These are phyloP conservation scores for Numenius phaeopus DNA, from an alignment of 2,797 vertebrate genomes.

Conservation along the genomic window DNA sequence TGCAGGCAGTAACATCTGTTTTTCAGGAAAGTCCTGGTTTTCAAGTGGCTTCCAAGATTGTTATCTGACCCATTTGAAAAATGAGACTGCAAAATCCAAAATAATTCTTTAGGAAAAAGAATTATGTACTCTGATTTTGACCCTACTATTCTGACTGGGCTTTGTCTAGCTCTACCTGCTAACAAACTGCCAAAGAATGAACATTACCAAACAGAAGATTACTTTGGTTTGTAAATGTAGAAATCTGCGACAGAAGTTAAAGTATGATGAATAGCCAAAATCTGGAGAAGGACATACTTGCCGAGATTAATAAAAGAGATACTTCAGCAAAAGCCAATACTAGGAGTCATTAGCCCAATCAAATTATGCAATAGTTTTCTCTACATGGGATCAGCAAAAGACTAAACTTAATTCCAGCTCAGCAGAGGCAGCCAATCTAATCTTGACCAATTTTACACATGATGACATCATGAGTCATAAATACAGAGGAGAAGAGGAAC, in stretches of 20 bases:
- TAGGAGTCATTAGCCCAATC: neutral
- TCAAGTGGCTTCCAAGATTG: neutral
- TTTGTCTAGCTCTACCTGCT: neutral
- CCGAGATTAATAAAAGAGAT: neutral
- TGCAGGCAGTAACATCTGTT: neutral
- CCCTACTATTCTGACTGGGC: neutral
- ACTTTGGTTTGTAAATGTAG: neutral
- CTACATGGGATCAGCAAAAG: neutral
- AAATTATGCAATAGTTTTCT: neutral
- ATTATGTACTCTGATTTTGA: neutral
- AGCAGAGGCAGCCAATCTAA: neutral
- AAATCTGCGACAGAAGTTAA: neutral
- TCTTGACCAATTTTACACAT: neutral
- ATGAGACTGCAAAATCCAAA: neutral
- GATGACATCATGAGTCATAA: neutral
- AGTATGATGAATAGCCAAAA: neutral
- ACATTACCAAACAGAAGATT: neutral
- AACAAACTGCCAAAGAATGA: neutral
- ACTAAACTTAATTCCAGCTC: neutral
- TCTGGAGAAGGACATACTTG: neutral
- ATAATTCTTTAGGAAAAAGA: neutral
- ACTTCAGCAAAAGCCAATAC: neutral
- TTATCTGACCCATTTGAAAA: neutral
- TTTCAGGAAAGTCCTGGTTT: neutral
- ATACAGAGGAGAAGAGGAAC: neutral